Evolutionary conservation across 2,888 invertebrate genomes (phyloP).

Genomic region (Noctua comes): DNA sequence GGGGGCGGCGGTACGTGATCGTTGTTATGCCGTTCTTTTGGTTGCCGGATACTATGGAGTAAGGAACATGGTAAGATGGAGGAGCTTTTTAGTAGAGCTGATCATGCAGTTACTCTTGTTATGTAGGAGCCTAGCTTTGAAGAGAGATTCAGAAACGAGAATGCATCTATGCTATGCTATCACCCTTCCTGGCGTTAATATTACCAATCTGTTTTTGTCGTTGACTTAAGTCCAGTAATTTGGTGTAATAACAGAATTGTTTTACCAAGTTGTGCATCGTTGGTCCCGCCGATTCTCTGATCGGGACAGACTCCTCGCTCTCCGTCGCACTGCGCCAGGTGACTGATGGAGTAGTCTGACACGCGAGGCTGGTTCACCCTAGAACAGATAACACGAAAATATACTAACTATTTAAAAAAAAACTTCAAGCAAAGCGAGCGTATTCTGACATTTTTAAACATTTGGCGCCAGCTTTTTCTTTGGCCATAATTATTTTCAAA

Average conservation of each 20-base stretch:
- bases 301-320: conserved; percentile 96
- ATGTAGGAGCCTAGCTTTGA: background rate
- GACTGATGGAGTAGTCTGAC: conserved; percentile 96
- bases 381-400: conserved; percentile 34
- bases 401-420: background rate
- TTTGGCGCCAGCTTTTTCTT: background rate
- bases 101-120: background rate
- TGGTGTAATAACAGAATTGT: background rate
- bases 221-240: background rate
- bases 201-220: background rate
- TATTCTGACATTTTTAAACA: background rate
- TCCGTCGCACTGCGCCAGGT: conserved; percentile 95
- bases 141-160: background rate
- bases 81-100: background rate
- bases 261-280: conserved; percentile 93
- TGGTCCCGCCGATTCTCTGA: conserved; percentile 94
- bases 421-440: background rate
- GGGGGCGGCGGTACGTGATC: conserved; percentile 94
- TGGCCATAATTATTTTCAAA: background rate
- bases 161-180: background rate
- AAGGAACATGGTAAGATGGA: background rate
- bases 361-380: conserved; percentile 92
- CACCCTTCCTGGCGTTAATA: background rate
- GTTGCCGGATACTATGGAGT: conserved; percentile 92
- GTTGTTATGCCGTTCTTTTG: conserved; percentile 95